A percentile compares a stretch with the other conserved stretches of the same genome.
Conservation (phyloP, 2,113 vertebrate species). For the Amia ocellicauda region DNA sequence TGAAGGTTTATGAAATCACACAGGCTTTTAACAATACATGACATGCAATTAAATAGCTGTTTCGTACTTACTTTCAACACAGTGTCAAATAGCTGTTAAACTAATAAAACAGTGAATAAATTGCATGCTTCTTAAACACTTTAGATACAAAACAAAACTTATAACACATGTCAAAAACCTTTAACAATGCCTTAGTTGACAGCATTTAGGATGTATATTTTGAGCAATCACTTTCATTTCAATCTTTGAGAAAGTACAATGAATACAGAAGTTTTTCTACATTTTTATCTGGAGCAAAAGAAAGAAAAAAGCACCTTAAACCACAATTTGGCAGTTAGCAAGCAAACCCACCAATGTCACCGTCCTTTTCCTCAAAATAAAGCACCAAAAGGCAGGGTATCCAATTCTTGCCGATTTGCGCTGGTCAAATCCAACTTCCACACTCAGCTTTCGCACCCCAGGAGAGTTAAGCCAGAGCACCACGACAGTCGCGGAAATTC, state of each 20-base stretch:
- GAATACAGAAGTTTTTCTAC: background rate
- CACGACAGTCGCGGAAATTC: background rate
- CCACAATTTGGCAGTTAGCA: background rate
- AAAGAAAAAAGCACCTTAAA: background rate
- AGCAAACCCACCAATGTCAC: background rate
- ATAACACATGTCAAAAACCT: background rate
- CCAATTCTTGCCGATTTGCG: no score
- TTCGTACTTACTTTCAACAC: constrained; percentile 16
- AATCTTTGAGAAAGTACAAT: background rate
- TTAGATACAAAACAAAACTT: background rate
- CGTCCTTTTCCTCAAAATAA: background rate
- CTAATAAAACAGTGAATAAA: background rate
- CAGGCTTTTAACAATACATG: background rate
- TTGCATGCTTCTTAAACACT: background rate
- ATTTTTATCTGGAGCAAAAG: background rate
- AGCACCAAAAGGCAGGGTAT: background rate
- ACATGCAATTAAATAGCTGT: constrained; percentile 16
- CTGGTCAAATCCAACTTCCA: background rate
- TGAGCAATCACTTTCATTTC: background rate
- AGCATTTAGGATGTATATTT: background rate
- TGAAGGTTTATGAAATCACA: constrained; percentile 7
- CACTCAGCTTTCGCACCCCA: background rate
- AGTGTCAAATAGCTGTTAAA: background rate
- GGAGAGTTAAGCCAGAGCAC: background rate
- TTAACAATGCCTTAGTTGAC: background rate